Evolutionary conservation across 2,888 invertebrate genomes (phyloP).

Genomic region (Trilocha varians): DNA sequence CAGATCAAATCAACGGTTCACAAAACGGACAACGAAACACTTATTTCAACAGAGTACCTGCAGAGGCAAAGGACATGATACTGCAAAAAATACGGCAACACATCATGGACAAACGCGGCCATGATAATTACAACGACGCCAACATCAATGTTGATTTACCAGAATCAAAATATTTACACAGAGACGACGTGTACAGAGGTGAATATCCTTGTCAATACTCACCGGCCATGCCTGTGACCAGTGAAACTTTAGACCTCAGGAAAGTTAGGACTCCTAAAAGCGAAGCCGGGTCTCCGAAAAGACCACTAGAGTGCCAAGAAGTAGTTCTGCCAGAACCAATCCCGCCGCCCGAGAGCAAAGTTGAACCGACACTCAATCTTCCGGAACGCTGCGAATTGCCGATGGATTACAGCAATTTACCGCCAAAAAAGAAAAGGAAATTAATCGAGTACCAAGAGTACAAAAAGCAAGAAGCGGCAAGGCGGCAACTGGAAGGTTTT

Average conservation of each 20-base stretch:
- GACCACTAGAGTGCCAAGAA: conserved; percentile 25
- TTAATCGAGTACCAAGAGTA: conserved; percentile 68
- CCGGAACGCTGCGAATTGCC: conserved; percentile 65
- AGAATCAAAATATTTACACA: conserved; percentile 48
- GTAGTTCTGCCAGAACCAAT: conserved; percentile 34
- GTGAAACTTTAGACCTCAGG: conserved; percentile 57
- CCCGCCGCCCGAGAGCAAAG: conserved; percentile 38
- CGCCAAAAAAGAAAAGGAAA: conserved; percentile 70
- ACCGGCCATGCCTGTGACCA: conserved; percentile 30
- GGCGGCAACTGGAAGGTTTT: conserved; percentile 54
- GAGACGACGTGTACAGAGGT: conserved; percentile 44
- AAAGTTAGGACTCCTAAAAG: conserved; percentile 60
- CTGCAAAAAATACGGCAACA: conserved; percentile 68
- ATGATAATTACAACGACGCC: conserved; percentile 41
- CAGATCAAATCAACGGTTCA: conserved; percentile 32
- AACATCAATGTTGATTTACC: conserved; percentile 25
- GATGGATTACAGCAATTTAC: conserved; percentile 68
- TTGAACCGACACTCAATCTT: conserved; percentile 37
- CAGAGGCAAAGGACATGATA: conserved; percentile 64
- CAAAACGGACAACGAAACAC: conserved; percentile 37
- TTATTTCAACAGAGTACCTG: conserved; percentile 59
- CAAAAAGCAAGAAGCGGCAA: conserved; percentile 67
- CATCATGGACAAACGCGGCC: conserved; percentile 65
- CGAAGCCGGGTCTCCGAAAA: conserved; percentile 35
- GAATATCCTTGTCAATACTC: conserved; percentile 43